Evolutionary conservation across 1,140 invertebrate species (phyloP).

Genomic region (Drosophila bocki): DNA sequence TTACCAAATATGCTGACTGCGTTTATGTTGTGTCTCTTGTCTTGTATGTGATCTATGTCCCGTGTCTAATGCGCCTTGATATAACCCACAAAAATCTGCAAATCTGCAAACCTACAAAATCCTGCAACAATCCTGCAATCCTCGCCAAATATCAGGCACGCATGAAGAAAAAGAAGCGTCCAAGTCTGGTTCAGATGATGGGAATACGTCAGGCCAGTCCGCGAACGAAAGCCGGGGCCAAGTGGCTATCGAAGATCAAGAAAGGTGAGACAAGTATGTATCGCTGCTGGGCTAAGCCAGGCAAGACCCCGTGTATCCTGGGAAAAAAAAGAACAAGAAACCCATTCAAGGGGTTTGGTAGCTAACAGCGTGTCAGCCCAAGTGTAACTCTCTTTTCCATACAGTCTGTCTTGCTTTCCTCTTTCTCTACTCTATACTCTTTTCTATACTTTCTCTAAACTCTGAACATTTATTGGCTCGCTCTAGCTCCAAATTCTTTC

Average conservation of each 20-base stretch:
- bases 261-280: conserved; percentile 87
- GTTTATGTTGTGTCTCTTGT: conserved; percentile 69
- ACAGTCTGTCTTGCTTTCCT: conserved; percentile 27
- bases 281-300: conserved; percentile 62
- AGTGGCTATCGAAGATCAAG: conserved; percentile 94
- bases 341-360: conserved; percentile 59
- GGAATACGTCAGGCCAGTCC: conserved; percentile 91
- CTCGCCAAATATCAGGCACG: conserved; percentile 85
- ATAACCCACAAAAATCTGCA: conserved; percentile 42
- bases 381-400: conserved; percentile 13
- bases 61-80: conserved; percentile 66
- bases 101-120: conserved; percentile 7
- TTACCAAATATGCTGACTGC: conserved; percentile 53
- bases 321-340: background rate
- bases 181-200: conserved; percentile 93
- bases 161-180: conserved; percentile 90
- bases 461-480: conserved; percentile 64
- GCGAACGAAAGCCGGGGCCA: conserved; percentile 92
- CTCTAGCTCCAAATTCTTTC: conserved; percentile 82
- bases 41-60: conserved; percentile 64
- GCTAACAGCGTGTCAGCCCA: conserved; percentile 66
- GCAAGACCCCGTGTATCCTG: conserved; percentile 18
- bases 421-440: conserved; percentile 20
- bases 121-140: conserved; percentile 26
- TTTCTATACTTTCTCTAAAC: conserved; percentile 28